phyloP scores from a whole-genome alignment of 2,888 invertebrate genomes.

The Cephus sareptanus region DNA sequence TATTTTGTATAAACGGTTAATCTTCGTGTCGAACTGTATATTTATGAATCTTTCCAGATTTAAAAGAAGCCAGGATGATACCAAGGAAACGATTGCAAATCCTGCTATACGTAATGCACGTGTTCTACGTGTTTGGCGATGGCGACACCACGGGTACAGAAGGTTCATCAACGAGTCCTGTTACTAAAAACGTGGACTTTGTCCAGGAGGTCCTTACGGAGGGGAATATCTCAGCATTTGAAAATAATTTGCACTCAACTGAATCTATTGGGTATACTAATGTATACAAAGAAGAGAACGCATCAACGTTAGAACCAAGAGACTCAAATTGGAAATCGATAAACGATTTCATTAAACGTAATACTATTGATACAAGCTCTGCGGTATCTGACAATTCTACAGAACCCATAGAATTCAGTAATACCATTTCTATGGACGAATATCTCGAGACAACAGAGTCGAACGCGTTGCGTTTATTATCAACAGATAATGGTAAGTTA shows the following conservation, averaged over 20 bases:
- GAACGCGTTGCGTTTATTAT: not conserved
- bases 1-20: not conserved
- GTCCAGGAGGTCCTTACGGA: not conserved
- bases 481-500: not conserved
- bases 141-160: slow-evolving; percentile 20
- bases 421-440: not conserved
- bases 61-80: slow-evolving; percentile 32
- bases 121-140: slow-evolving; percentile 34
- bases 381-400: not conserved
- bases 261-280: not conserved
- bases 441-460: not conserved
- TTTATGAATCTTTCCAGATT: not conserved
- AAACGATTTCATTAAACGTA: not conserved
- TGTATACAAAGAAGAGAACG: not conserved
- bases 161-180: not conserved
- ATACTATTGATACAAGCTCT: not conserved
- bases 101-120: slow-evolving; percentile 34
- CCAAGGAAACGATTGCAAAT: slow-evolving; percentile 35
- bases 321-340: not conserved
- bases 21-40: not conserved
- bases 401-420: not conserved
- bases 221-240: not conserved
- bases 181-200: not conserved
- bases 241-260: not conserved
- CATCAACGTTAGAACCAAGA: not conserved